Base-by-base conservation (phyloP, 2,113 vertebrate genomes). In the Connochaetes taurinus region DNA sequence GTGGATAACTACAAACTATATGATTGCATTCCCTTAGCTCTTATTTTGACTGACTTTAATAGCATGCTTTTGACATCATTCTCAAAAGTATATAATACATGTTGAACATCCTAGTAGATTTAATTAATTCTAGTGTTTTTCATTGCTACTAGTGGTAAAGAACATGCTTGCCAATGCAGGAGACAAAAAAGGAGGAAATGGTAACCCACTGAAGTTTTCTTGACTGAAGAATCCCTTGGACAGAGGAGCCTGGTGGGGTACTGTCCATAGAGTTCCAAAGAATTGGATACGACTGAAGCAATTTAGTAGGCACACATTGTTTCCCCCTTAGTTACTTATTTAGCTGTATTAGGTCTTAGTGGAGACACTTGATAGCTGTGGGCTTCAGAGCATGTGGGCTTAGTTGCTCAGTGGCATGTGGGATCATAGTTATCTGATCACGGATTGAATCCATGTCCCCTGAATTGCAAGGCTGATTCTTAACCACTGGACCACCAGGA, bases 261-360 rank as follows among this genome's bases (percentile, higher is more conserved):
- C 1, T 0, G 2, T 71, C 17, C n/a, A 36, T 6, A 36, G 8
- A 36, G 33, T 14, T 43, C 12, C 36, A 43, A 43, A 43, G 23
- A 43, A 25, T 27, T 43, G 23, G 36, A 76, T 6, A 43, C 2
- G 0, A 43, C 36, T 76, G 23, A 76, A 43, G 36, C 21, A 25
- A 25, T 43, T 43, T 27, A 76, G 71, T 43, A 43, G 23, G 23
- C 36, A 76, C 3, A 76, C 5, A 43, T 43, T 43, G 3, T 6
- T 3, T 0, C 4, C 62, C 62, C 14, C 8, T 23, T 12, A 23
- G 12, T 23, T 40, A 23, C 67, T 23, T 71, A 40, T 40, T 71
- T 71, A 40, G 67, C 10, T 71, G 67, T 71, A 10, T 71, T n/a
- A 12, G n/a, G 10, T 71, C 19, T 23, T 71, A 71, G n/a, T 36